These are phyloP conservation scores for Trichomalopsis sarcophagae DNA, from an alignment of 1,140 invertebrate species.

Conservation along the genomic window DNA sequence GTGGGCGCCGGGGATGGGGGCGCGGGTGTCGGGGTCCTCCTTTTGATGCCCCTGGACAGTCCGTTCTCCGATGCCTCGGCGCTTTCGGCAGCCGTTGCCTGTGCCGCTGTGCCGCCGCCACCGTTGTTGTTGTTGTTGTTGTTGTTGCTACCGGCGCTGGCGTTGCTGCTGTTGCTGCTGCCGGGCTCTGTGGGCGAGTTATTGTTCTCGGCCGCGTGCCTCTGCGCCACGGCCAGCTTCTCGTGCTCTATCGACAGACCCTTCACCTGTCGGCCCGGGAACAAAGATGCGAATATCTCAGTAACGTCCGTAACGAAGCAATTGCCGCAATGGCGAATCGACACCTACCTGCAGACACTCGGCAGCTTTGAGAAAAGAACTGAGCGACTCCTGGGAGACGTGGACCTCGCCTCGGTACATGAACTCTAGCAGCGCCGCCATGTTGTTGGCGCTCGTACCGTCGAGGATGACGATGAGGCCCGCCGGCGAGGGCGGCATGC, in stretches of 20 bases:
- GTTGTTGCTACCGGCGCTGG: slow-evolving; percentile 54
- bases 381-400: slow-evolving; percentile 91
- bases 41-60: slow-evolving; percentile 63
- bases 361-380: slow-evolving; percentile 92
- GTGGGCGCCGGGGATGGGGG: slow-evolving; percentile 73
- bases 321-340: background rate
- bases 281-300: slow-evolving; percentile 20
- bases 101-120: background rate
- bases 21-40: slow-evolving; percentile 70
- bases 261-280: slow-evolving; percentile 78
- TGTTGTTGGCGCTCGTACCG: slow-evolving; percentile 90
- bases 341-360: slow-evolving; percentile 87
- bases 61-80: slow-evolving; percentile 37
- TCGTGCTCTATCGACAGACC: slow-evolving; percentile 87
- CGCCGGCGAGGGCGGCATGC: slow-evolving; percentile 87
- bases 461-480: slow-evolving; percentile 91
- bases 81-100: background rate
- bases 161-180: slow-evolving; percentile 59
- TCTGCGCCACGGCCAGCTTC: slow-evolving; percentile 82
- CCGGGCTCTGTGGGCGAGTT: slow-evolving; percentile 63
- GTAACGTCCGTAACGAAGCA: no score
- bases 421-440: slow-evolving; percentile 92
- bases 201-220: slow-evolving; percentile 74
- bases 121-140: background rate
- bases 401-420: slow-evolving; percentile 96